Conservation (phyloP, 2,888 invertebrate species). For the Toxonevra muliebris region DNA sequence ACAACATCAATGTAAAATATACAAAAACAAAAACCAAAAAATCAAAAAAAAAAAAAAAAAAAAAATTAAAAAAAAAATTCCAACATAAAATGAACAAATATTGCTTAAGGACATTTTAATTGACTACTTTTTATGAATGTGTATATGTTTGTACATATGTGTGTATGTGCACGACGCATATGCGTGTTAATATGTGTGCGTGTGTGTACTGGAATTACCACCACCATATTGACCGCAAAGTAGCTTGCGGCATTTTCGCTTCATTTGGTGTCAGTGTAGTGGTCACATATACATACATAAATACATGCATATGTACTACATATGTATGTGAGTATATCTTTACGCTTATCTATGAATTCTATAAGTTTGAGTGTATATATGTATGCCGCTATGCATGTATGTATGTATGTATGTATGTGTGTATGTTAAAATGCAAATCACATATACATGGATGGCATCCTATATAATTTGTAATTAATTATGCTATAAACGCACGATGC, state of each 20-base stretch:
- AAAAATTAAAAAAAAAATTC: too few relatives aligned
- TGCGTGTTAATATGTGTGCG: neutral
- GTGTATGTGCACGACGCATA: too few relatives aligned
- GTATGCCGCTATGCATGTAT: neutral
- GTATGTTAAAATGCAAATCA: neutral
- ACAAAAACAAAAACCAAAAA: too few relatives aligned
- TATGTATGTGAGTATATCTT: too few relatives aligned
- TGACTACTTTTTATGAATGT: too few relatives aligned
- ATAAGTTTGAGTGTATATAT: too few relatives aligned
- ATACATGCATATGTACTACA: neutral
- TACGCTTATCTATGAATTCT: too few relatives aligned
- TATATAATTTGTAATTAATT: constrained; percentile 4
- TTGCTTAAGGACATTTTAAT: too few relatives aligned
- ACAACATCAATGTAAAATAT: too few relatives aligned
- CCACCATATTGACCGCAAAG: constrained; percentile 5
- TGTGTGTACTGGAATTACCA: neutral
- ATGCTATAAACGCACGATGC: neutral
- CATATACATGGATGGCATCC: neutral
- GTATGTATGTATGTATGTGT: neutral
- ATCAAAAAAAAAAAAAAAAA: too few relatives aligned
- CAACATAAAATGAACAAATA: too few relatives aligned
- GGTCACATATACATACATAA: neutral
- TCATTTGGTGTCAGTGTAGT: neutral
- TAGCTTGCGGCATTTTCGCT: constrained; percentile 3
- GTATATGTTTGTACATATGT: too few relatives aligned